These are phyloP conservation scores for Lutjanus erythropterus DNA, from an alignment of 2,113 vertebrate genomes.

Conservation along the genomic window DNA sequence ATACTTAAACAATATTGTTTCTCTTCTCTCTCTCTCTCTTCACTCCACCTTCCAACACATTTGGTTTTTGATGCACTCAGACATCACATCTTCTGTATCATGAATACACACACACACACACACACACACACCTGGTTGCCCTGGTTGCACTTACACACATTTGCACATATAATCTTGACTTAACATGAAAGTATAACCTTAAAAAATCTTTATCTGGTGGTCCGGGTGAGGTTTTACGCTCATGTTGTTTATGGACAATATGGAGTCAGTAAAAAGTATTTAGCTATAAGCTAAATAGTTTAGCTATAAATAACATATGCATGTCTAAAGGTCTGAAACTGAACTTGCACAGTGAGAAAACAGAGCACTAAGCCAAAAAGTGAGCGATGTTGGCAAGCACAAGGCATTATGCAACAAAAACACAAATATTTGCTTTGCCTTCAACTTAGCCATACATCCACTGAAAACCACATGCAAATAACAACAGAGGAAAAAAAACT, in stretches of 20 bases:
- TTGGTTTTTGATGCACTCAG: neutral
- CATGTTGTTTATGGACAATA: neutral
- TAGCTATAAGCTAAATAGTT: too few relatives aligned
- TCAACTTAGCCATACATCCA: neutral
- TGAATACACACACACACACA: neutral
- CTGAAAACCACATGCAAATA: neutral
- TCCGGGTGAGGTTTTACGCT: neutral
- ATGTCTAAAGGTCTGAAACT: neutral
- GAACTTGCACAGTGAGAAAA: neutral
- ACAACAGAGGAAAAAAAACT: neutral
- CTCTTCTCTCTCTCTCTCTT: neutral
- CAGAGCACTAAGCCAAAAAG: neutral
- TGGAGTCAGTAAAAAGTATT: neutral
- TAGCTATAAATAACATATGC: neutral
- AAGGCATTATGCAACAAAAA: neutral
- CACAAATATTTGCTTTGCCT: conserved; percentile 18
- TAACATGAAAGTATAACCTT: neutral
- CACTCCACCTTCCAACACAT: neutral
- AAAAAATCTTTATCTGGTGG: neutral
- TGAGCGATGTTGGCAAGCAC: neutral
- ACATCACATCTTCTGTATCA: neutral
- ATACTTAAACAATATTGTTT: neutral
- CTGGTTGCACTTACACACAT: neutral
- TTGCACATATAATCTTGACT: neutral
- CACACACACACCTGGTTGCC: neutral